Percentiles rank a stretch among this genome's conserved stretches.
Evolutionary conservation across 2,888 invertebrate genomes (phyloP).

Genomic region (Silvanus unidentatus): DNA sequence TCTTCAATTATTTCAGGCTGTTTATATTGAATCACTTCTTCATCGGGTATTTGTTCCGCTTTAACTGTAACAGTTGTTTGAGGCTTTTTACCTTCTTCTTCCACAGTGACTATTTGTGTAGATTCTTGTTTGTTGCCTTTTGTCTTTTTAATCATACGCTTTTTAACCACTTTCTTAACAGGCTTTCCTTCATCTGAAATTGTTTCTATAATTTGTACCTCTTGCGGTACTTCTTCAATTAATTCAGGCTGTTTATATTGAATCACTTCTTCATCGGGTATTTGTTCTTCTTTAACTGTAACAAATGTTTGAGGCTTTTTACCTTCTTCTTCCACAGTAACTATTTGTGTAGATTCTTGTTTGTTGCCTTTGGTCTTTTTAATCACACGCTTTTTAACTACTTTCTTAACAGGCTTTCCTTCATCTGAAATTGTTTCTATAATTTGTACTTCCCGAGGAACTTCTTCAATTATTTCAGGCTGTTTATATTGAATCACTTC

Average conservation of each 20-base stretch:
- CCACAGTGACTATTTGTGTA: slow-evolving; percentile 40
- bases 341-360: slow-evolving; percentile 32
- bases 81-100: slow-evolving; percentile 31
- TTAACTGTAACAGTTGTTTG: slow-evolving; percentile 17
- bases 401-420: slow-evolving; percentile 33
- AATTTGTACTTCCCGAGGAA: slow-evolving; percentile 16
- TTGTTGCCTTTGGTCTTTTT: slow-evolving; percentile 34
- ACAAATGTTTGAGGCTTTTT: slow-evolving; percentile 40
- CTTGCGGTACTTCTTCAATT: slow-evolving; percentile 29
- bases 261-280: slow-evolving; percentile 9
- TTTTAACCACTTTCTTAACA: slow-evolving; percentile 36
- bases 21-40: slow-evolving; percentile 26
- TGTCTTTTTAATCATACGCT: slow-evolving; percentile 38
- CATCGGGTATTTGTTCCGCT: slow-evolving; percentile 33
- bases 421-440: slow-evolving; percentile 38
- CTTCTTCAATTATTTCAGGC: slow-evolving; percentile 29
- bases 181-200: slow-evolving; percentile 25
- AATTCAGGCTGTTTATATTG: not conserved
- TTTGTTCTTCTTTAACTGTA: slow-evolving; percentile 35
- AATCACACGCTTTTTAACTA: slow-evolving; percentile 36
- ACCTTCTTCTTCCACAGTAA: slow-evolving; percentile 39
- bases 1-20: slow-evolving; percentile 20
- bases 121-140: slow-evolving; percentile 38
- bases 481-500: slow-evolving; percentile 40
- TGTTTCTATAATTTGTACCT: slow-evolving; percentile 30